These are phyloP conservation scores for Plecturocebus donacophilus DNA, from an alignment of 2,113 vertebrate species.

Conservation along the genomic window DNA sequence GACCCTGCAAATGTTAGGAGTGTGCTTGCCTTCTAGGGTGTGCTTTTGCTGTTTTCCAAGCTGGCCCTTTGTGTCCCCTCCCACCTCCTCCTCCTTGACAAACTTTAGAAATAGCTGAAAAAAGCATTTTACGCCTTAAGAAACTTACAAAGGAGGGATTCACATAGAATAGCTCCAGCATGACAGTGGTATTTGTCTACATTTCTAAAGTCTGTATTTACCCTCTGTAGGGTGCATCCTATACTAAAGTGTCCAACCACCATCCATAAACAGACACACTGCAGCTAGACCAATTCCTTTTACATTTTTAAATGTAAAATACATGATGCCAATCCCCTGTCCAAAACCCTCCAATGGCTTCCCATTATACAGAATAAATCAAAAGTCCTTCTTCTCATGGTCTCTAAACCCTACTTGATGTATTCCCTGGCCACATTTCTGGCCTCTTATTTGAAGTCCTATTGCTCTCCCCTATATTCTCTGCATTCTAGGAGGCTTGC, in stretches of 20 bases:
- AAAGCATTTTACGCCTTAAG: background rate
- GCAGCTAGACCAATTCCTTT: background rate
- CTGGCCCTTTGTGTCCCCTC: background rate
- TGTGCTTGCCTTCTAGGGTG: background rate
- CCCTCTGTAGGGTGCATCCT: background rate
- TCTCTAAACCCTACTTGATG: background rate
- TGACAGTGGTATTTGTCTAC: background rate
- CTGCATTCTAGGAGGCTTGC: background rate
- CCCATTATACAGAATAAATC: background rate
- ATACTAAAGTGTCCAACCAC: background rate
- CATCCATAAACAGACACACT: background rate
- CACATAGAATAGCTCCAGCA: background rate
- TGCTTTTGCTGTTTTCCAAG: background rate
- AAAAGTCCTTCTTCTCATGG: background rate
- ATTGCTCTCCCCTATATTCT: background rate
- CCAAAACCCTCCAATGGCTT: background rate
- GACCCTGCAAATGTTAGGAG: background rate
- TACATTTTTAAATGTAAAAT: background rate
- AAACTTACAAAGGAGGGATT: background rate
- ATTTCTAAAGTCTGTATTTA: background rate
- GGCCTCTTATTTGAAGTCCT: background rate
- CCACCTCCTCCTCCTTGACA: background rate
- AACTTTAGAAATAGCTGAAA: background rate
- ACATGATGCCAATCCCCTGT: background rate
- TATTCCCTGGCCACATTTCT: background rate